phyloP scores from a whole-genome alignment of 2,888 invertebrate species.

The Patella ulyssiponensis region DNA sequence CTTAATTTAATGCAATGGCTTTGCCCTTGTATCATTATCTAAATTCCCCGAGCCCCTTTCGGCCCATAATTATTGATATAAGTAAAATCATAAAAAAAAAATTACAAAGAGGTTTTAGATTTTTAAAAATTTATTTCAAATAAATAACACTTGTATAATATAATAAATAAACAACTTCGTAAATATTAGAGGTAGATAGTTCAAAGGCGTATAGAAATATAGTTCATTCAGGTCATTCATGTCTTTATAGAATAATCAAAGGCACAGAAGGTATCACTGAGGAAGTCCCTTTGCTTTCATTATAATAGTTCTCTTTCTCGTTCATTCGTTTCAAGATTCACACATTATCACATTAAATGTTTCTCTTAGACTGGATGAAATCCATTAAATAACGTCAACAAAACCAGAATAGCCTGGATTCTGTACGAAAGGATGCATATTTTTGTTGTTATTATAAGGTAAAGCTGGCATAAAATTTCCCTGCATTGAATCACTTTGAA shows the following conservation, averaged over 20 bases:
- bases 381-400: not conserved
- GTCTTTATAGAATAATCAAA: not conserved
- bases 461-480: not conserved
- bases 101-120: not conserved
- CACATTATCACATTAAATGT: constrained; percentile 3
- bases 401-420: not conserved
- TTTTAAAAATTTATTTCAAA: not conserved
- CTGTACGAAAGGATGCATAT: not conserved
- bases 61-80: too few species aligned
- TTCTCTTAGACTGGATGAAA: not conserved
- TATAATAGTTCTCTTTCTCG: not conserved
- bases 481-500: not conserved
- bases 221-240: not conserved
- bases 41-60: too few species aligned
- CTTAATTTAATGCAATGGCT: too few species aligned
- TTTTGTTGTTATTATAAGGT: constrained; percentile 3
- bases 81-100: not conserved
- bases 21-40: too few species aligned
- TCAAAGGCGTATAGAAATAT: not conserved
- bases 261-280: not conserved
- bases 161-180: constrained; percentile 2
- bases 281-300: not conserved
- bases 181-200: constrained; percentile 3
- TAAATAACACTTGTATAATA: constrained; percentile 4
- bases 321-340: not conserved